Evolutionary conservation across 2,113 vertebrate species (phyloP).

Genomic region (Hassar affinis): DNA sequence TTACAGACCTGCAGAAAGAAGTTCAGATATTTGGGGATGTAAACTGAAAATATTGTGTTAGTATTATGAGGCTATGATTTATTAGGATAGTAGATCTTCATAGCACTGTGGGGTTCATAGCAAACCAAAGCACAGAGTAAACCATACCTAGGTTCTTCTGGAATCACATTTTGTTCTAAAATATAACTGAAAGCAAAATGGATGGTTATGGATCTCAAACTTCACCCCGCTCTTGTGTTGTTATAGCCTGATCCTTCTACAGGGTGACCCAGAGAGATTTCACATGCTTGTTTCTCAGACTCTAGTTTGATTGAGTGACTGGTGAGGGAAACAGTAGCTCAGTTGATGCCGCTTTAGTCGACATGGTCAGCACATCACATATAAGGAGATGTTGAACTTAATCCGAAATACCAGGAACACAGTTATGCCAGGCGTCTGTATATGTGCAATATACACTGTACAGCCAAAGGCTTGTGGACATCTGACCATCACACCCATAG

Average conservation of each 20-base stretch:
- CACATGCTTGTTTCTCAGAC: no score
- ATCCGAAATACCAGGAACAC: background rate
- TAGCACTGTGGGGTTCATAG: background rate
- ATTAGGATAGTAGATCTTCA: background rate
- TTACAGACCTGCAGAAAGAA: constrained; percentile 4
- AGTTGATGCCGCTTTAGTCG: no score
- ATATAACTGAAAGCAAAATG: background rate
- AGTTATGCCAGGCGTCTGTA: background rate
- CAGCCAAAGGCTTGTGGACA: background rate
- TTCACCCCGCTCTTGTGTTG: background rate
- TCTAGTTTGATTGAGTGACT: no score
- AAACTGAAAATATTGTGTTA: background rate
- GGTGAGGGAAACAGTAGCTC: no score
- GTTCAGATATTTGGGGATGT: background rate
- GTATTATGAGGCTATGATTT: background rate
- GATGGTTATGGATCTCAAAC: background rate
- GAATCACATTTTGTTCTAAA: background rate
- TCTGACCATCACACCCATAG: background rate
- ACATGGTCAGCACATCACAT: no score
- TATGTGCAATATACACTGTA: background rate
- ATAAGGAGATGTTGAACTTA: no score
- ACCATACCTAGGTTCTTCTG: background rate
- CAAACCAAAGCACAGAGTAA: background rate
- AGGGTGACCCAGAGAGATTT: no score
- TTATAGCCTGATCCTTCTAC: background rate